Evolutionary conservation across 2,797 vertebrate species (phyloP).

Genomic region (Leuciscus waleckii): DNA sequence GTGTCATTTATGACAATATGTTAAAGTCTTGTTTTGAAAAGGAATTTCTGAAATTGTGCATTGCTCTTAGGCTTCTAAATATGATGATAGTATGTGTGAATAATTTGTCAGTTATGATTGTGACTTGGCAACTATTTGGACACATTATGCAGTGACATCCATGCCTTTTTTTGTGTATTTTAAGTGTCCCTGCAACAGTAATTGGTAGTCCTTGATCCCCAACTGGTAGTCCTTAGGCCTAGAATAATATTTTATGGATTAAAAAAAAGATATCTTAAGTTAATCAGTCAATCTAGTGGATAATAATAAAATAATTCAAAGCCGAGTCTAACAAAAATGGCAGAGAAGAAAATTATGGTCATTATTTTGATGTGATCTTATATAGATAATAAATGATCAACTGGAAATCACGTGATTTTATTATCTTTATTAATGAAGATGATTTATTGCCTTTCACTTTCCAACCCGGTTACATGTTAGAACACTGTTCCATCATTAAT

Average conservation of each 20-base stretch:
- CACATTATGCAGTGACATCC: not conserved
- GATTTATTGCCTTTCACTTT: constrained; percentile 21
- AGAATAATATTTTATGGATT: not conserved
- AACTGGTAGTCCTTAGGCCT: not conserved
- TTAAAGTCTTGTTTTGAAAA: constrained; percentile 24
- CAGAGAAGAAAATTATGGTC: constrained; percentile 29
- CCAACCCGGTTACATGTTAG: not conserved
- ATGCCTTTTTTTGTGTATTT: not conserved
- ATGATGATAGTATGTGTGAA: not conserved
- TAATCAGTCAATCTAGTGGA: constrained; percentile 7
- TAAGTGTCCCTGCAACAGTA: not conserved
- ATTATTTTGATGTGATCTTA: constrained; percentile 23
- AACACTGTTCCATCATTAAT: no score
- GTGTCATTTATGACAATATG: constrained; percentile 9
- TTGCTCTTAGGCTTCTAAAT: constrained; percentile 8
- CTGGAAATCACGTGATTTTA: not conserved
- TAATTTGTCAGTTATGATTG: constrained; percentile 1
- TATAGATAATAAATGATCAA: no score
- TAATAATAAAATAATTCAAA: not conserved
- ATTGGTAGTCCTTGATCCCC: not conserved
- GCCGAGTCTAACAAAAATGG: not conserved
- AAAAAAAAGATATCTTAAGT: not conserved
- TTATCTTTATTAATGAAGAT: constrained; percentile 36
- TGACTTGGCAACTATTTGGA: not conserved
- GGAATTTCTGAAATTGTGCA: not conserved